Percentiles rank a stretch among this genome's conserved stretches.
phyloP scores from a whole-genome alignment of 2,797 vertebrate genomes.

The Lepus oiostolus region DNA sequence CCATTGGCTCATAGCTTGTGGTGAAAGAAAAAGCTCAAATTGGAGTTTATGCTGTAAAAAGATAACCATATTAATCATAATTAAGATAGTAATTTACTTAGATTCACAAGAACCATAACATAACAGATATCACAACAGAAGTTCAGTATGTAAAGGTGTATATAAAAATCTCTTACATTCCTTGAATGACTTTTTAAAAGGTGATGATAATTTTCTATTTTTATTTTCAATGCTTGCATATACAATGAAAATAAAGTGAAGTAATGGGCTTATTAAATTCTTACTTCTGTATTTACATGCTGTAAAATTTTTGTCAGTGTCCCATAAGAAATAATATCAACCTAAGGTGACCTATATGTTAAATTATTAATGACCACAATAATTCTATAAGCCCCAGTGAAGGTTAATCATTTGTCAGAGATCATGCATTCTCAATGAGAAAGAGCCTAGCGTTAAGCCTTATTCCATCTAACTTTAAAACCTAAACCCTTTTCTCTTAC shows the following conservation, averaged over 20 bases:
- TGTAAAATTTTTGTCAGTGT: not conserved
- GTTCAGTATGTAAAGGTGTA: not conserved
- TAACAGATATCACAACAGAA: not conserved
- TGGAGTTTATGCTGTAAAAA: no score
- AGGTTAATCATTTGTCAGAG: not conserved
- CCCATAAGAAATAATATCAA: not conserved
- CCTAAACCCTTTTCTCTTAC: not conserved
- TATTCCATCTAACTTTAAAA: not conserved
- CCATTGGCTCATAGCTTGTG: no score
- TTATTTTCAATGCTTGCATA: slow-evolving; percentile 29
- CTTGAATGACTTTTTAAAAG: not conserved
- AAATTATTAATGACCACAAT: not conserved
- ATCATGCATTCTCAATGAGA: not conserved
- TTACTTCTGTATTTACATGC: not conserved
- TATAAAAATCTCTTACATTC: not conserved
- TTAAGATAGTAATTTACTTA: no score
- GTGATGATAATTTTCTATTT: not conserved
- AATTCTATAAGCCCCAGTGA: not conserved
- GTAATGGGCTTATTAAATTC: not conserved
- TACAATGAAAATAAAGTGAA: not conserved
- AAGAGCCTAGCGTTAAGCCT: not conserved
- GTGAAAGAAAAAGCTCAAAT: no score
- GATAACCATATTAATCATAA: no score
- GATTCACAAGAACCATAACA: no score
- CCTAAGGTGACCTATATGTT: not conserved